These are phyloP conservation scores for Nothobranchius furzeri DNA, from an alignment of 2,113 vertebrate genomes.

Conservation along the genomic window DNA sequence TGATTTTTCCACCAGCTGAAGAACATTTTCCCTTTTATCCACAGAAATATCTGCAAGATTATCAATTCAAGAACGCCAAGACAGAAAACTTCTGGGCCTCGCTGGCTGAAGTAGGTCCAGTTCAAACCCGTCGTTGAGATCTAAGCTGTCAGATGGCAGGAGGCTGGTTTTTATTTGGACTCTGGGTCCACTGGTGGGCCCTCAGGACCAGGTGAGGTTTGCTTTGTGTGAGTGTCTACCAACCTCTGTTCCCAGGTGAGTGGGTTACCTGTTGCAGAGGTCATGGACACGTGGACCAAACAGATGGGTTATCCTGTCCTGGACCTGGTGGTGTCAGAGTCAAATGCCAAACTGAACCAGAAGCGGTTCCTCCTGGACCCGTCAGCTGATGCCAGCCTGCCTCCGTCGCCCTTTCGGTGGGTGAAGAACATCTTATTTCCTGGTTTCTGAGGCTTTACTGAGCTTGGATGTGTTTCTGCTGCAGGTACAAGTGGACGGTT, in stretches of 20 bases:
- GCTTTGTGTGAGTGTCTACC: no score
- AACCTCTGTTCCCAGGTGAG: constrained; percentile 80
- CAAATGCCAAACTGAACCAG: constrained; percentile 73
- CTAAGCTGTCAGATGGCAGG: background rate
- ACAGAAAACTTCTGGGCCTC: constrained; percentile 90
- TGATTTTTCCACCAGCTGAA: background rate
- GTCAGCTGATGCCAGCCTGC: constrained; percentile 78
- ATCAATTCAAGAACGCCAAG: constrained; percentile 86
- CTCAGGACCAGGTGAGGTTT: no score
- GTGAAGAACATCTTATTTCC: background rate
- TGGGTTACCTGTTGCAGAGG: constrained; percentile 78
- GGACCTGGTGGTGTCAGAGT: constrained; percentile 58
- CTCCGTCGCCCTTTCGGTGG: constrained; percentile 81
- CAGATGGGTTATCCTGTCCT: constrained; percentile 97
- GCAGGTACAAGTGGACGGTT: constrained; percentile 94
- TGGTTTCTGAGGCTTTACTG: background rate
- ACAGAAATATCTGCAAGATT: constrained; percentile 84
- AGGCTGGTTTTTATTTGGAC: no score
- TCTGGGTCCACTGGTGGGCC: no score
- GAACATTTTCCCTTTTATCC: constrained; percentile 26
- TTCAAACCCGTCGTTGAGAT: background rate
- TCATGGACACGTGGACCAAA: constrained; percentile 96
- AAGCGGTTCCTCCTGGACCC: constrained; percentile 90
- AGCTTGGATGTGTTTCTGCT: constrained; percentile 31
- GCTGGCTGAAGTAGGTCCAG: constrained; percentile 78